phyloP scores from a whole-genome alignment of 1,140 invertebrate species.

The Zaprionus taronus region DNA sequence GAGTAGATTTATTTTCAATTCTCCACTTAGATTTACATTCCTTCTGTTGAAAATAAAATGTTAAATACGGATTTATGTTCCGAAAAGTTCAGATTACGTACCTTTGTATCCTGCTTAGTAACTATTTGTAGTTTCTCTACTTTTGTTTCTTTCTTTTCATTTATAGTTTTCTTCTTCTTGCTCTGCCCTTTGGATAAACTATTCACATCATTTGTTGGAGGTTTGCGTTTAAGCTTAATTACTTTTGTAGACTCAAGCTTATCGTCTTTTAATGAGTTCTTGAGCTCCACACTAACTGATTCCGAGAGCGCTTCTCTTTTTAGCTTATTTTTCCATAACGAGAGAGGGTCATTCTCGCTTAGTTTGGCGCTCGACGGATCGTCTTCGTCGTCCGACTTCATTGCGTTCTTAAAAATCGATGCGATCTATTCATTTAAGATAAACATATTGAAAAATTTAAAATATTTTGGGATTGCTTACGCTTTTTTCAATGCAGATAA shows the following conservation, averaged over 20 bases:
- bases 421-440: not conserved
- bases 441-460: not conserved
- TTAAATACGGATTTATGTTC: not conserved
- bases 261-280: not conserved
- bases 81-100: not conserved
- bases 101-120: not conserved
- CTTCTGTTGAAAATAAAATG: not conserved
- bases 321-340: not conserved
- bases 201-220: not conserved
- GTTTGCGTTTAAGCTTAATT: not conserved
- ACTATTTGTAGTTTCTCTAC: not conserved
- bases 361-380: not conserved
- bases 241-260: not conserved
- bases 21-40: not conserved
- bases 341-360: not conserved
- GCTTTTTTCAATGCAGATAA: constrained; percentile 5
- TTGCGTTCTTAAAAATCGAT: not conserved
- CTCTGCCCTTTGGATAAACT: not conserved
- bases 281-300: not conserved
- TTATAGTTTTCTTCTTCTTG: not conserved
- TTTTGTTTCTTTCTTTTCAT: not conserved
- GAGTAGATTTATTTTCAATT: not conserved
- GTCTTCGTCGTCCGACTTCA: not conserved
- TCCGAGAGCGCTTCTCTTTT: not conserved
- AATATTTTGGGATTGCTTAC: constrained; percentile 3